Evolutionary conservation across 2,797 vertebrate genomes (phyloP).

Genomic region (Ataeniobius toweri): DNA sequence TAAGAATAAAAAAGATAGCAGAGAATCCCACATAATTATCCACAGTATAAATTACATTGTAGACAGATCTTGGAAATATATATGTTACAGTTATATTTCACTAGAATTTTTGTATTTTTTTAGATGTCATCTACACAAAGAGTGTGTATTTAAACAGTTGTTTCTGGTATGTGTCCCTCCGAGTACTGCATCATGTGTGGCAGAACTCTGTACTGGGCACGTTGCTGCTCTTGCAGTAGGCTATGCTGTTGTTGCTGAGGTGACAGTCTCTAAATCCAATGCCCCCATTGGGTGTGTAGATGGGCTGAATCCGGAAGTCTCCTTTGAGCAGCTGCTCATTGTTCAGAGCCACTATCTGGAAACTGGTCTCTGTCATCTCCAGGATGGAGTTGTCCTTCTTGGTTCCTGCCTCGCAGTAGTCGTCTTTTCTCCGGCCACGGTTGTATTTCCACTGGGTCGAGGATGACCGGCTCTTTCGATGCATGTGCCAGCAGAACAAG

Average conservation of each 20-base stretch:
- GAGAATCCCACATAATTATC: slow-evolving; percentile 96
- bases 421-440: slow-evolving; percentile 97
- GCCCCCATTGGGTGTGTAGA: slow-evolving; percentile 98
- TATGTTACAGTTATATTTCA: slow-evolving; percentile 83
- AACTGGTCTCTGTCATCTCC: slow-evolving; percentile 99
- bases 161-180: slow-evolving; percentile 33
- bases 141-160: slow-evolving; percentile 55
- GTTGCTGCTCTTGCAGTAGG: slow-evolving; percentile 95
- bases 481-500: slow-evolving; percentile 95
- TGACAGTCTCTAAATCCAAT: slow-evolving; percentile 98
- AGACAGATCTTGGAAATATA: slow-evolving; percentile 87
- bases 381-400: slow-evolving; percentile 99
- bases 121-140: slow-evolving; percentile 69
- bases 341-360: slow-evolving; percentile 99
- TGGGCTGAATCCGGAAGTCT: slow-evolving; percentile 98
- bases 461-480: slow-evolving; percentile 93
- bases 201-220: slow-evolving; percentile 96
- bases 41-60: slow-evolving; percentile 99
- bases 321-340: slow-evolving; percentile 99
- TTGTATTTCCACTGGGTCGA: slow-evolving; percentile 98
- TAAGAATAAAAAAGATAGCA: slow-evolving; percentile 98
- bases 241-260: slow-evolving; percentile 96
- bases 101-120: slow-evolving; percentile 69
- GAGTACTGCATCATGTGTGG: slow-evolving; percentile 89
- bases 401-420: slow-evolving; percentile 98